A percentile compares a stretch with the other conserved stretches of the same genome.
Evolutionary conservation across 1,140 invertebrate species (phyloP).

Genomic region (Scaptomyza montana): DNA sequence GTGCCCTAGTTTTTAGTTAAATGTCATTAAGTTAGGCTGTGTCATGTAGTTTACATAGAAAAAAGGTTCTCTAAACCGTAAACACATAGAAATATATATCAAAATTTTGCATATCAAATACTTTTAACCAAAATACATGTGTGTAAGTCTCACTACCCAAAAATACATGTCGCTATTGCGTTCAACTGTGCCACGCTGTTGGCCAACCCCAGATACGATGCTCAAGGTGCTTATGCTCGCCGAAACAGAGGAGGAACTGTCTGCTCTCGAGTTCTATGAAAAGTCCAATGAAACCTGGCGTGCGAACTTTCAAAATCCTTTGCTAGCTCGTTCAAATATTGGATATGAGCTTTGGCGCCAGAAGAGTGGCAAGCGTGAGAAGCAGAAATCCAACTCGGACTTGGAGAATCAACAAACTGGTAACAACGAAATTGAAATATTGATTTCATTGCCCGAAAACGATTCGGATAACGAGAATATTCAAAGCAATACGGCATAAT

Average conservation of each 20-base stretch:
- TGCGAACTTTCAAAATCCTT: slow-evolving; percentile 19
- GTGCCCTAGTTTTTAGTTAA: slow-evolving; percentile 47
- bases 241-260: slow-evolving; percentile 20
- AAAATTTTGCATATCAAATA: background rate
- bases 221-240: slow-evolving; percentile 1
- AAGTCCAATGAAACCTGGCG: slow-evolving; percentile 40
- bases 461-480: slow-evolving; percentile 44
- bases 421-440: slow-evolving; percentile 18
- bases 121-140: background rate
- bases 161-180: slow-evolving; percentile 1
- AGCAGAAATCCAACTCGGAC: background rate
- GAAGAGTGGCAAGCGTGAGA: background rate
- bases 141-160: too few relatives aligned
- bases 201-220: background rate
- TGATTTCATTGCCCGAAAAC: slow-evolving; percentile 1
- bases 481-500: background rate
- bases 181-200: background rate
- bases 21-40: slow-evolving; percentile 28
- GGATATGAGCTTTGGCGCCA: slow-evolving; percentile 30
- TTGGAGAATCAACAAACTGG: slow-evolving; percentile 42
- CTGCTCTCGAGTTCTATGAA: slow-evolving; percentile 45
- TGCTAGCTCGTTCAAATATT: slow-evolving; percentile 23
- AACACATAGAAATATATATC: background rate
- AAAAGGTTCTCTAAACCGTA: too few relatives aligned
- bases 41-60: background rate